Evolutionary conservation across 2,797 vertebrate genomes (phyloP).

Genomic region (Chelon labrosus): DNA sequence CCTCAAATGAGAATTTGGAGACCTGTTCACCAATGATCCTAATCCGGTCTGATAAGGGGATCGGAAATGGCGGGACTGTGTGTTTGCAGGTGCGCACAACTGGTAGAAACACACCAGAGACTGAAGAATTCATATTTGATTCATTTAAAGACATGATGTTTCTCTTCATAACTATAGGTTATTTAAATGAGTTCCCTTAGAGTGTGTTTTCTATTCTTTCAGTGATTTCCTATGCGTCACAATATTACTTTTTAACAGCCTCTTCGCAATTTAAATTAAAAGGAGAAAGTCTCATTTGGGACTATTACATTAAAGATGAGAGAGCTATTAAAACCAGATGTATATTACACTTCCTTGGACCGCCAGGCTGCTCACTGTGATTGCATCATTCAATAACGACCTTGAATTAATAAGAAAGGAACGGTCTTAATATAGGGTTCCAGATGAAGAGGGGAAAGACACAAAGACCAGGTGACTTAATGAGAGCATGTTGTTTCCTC

Average conservation of each 20-base stretch:
- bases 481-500: slow-evolving; percentile 58
- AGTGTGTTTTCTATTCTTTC: no score
- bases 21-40: slow-evolving; percentile 14
- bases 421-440: slow-evolving; percentile 1
- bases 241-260: no score
- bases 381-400: neutral
- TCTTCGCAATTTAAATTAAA: no score
- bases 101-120: neutral
- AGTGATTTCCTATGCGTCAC: no score
- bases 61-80: neutral
- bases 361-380: neutral
- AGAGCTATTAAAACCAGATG: neutral
- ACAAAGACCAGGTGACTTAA: slow-evolving; percentile 63
- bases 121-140: neutral
- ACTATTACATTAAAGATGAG: no score
- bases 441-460: slow-evolving; percentile 25
- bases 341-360: neutral
- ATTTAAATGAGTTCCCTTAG: neutral
- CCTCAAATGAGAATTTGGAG: slow-evolving; percentile 11
- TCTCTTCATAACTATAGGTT: neutral
- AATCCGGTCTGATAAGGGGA: slow-evolving; percentile 22
- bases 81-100: neutral
- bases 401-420: neutral
- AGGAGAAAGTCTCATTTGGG: no score
- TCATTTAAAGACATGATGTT: neutral